phyloP scores from a whole-genome alignment of 2,888 invertebrate genomes.

The Drosophila picticornis region DNA sequence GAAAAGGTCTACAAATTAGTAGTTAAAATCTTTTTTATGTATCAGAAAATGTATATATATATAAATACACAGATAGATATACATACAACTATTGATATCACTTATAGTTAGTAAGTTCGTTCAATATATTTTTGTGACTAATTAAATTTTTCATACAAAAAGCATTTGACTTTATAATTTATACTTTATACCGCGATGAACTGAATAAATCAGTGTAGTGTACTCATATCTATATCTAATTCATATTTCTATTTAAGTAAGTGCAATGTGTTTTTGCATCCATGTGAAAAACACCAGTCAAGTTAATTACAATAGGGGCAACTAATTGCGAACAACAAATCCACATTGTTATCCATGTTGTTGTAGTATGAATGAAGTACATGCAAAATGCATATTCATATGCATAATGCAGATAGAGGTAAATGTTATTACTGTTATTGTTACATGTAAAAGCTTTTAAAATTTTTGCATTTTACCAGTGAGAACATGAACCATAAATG shows the following conservation, averaged over 20 bases:
- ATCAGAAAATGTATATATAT: background rate
- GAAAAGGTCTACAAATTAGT: background rate
- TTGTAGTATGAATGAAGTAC: background rate
- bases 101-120: background rate
- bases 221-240: background rate
- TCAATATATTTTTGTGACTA: background rate
- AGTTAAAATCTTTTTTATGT: background rate
- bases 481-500: conserved; percentile 51
- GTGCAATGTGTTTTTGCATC: background rate
- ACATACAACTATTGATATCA: background rate
- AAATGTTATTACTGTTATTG: conserved; percentile 10
- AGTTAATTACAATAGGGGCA: background rate
- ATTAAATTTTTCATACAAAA: background rate
- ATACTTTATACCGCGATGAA: background rate
- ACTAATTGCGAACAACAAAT: background rate
- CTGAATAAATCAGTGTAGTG: rapidly evolving
- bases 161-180: rapidly evolving
- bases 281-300: background rate
- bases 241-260: background rate
- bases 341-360: background rate
- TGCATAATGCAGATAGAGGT: conserved; percentile 31
- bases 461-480: conserved; percentile 2
- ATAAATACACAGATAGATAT: background rate
- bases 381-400: conserved; percentile 45
- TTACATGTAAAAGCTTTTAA: conserved; percentile 71